Conservation (phyloP, 2,113 vertebrate species). For the Oenanthe melanoleuca region DNA sequence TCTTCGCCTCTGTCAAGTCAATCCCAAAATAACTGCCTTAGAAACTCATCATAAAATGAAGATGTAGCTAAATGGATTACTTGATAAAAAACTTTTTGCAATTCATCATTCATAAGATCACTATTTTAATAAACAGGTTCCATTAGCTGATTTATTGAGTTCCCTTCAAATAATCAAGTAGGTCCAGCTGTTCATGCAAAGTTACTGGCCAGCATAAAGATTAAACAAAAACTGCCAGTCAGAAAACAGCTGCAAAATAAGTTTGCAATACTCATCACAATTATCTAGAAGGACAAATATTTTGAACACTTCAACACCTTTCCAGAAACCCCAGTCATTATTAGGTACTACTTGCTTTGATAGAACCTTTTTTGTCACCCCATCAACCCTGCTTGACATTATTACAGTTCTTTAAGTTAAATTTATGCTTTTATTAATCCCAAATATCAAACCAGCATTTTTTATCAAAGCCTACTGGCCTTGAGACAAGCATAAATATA, state of each 20-base stretch:
- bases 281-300: neutral
- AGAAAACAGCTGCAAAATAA: neutral
- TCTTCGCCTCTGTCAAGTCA: neutral
- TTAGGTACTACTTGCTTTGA: neutral
- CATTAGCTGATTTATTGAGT: neutral
- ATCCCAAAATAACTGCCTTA: neutral
- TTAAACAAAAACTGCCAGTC: neutral
- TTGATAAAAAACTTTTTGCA: slow-evolving; percentile 1
- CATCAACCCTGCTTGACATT: neutral
- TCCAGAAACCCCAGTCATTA: neutral
- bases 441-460: neutral
- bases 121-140: slow-evolving; percentile 16
- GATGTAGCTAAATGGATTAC: neutral
- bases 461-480: neutral
- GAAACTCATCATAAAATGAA: neutral
- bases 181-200: neutral
- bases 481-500: neutral
- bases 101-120: neutral
- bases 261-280: neutral
- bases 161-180: neutral
- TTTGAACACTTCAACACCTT: neutral
- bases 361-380: neutral
- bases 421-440: neutral
- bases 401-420: neutral
- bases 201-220: neutral